phyloP scores from a whole-genome alignment of 1,140 invertebrate genomes.

The Melipona quadrifasciata region DNA sequence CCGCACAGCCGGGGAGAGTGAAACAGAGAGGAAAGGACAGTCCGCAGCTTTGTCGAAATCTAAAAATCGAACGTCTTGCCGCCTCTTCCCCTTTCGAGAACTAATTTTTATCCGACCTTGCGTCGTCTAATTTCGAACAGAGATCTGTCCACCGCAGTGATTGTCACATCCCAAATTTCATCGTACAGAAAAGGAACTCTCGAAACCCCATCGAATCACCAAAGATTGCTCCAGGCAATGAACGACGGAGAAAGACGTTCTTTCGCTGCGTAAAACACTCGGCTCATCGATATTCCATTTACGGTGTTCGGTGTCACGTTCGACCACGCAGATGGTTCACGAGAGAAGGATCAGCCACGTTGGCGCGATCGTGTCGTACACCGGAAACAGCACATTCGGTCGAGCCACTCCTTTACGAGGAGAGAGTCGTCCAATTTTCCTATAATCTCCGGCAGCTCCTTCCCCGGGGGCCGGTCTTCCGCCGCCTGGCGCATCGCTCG shows the following conservation, averaged over 20 bases:
- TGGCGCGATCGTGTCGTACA: slow-evolving; percentile 20
- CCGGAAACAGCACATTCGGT: slow-evolving; percentile 40
- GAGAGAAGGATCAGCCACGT: slow-evolving; percentile 26
- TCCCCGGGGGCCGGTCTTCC: background rate
- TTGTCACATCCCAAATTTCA: background rate
- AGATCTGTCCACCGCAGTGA: background rate
- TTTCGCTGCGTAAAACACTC: slow-evolving; percentile 41
- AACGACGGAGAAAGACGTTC: background rate
- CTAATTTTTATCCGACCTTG: background rate
- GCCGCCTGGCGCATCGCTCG: background rate
- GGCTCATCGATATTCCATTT: slow-evolving; percentile 65
- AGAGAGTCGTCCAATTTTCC: slow-evolving; percentile 64
- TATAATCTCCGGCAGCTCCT: slow-evolving; percentile 61
- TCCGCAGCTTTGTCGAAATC: background rate
- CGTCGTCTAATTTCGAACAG: background rate
- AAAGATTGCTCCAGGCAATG: background rate
- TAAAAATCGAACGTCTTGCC: background rate
- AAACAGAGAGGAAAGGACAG: background rate
- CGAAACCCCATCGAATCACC: background rate
- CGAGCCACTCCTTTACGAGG: slow-evolving; percentile 11
- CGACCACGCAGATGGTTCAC: slow-evolving; percentile 9
- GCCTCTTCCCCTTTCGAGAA: background rate
- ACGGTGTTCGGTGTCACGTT: slow-evolving; percentile 48
- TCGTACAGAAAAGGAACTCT: background rate
- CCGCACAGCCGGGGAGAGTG: background rate